A percentile compares a stretch with the other conserved stretches of the same genome.
These are phyloP conservation scores for Argyrosomus japonicus DNA, from an alignment of 2,113 vertebrate genomes.

Conservation along the genomic window DNA sequence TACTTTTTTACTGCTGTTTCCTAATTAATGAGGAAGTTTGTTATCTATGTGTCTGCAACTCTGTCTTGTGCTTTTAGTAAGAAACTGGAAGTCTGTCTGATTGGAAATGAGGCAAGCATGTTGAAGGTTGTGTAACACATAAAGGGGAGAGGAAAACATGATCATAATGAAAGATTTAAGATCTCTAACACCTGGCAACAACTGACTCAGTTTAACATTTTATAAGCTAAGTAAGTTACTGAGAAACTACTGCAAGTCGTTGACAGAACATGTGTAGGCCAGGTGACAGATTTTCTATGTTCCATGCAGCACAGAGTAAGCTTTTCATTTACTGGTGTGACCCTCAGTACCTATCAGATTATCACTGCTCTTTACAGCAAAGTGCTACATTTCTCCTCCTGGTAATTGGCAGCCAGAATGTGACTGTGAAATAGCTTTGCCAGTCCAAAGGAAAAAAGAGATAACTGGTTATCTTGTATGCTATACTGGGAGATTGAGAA, in stretches of 20 bases:
- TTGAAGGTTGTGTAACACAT: conserved; percentile 33
- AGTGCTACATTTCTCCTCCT: conserved; percentile 64
- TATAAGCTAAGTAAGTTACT: not conserved
- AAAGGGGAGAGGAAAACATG: not conserved
- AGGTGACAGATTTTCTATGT: conserved; percentile 20
- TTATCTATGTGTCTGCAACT: not conserved
- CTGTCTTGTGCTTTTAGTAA: conserved; percentile 2
- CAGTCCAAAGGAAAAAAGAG: conserved; percentile 1
- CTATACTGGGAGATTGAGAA: not conserved
- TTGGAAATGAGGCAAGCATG: conserved; percentile 46
- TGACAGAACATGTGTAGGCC: not conserved
- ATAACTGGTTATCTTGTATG: not conserved
- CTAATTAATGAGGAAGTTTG: conserved; percentile 8
- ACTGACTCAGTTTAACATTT: not conserved
- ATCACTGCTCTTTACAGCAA: conserved; percentile 56
- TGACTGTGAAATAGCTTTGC: conserved; percentile 35
- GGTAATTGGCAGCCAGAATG: conserved; percentile 30
- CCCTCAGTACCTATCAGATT: conserved; percentile 39
- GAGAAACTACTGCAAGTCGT: not conserved
- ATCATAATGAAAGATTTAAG: not conserved
- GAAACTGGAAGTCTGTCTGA: conserved; percentile 27
- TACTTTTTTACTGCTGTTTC: conserved; percentile 1
- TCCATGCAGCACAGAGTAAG: not conserved
- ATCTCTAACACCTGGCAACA: not conserved
- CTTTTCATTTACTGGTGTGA: conserved; percentile 31